Conservation (phyloP, 1,140 invertebrate genomes). For the Atopsyche davidsoni region DNA sequence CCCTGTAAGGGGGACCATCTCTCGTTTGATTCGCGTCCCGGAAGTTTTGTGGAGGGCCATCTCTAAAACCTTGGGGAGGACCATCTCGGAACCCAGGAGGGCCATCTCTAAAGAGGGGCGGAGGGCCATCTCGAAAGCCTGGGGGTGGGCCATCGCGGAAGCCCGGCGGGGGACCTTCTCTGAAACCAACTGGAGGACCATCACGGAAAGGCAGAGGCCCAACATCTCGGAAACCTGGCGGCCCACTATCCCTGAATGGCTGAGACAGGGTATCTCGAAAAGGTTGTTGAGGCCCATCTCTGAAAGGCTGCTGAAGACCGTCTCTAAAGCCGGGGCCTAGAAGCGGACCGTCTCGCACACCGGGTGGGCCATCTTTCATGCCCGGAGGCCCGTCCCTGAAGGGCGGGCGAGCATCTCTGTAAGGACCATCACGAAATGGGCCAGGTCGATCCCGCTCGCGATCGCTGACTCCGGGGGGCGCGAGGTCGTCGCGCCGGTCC, state of each 20-base stretch:
- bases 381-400: conserved; percentile 19
- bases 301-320: conserved; percentile 1
- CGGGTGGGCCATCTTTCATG: conserved; percentile 33
- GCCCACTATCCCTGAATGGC: conserved; percentile 38
- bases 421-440: conserved; percentile 37
- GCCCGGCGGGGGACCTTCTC: conserved; percentile 30
- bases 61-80: conserved; percentile 37
- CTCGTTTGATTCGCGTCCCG: conserved; percentile 34
- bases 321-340: conserved; percentile 8
- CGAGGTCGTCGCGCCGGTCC: conserved; percentile 39
- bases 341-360: conserved; percentile 34
- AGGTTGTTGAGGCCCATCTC: conserved; percentile 13
- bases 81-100: conserved; percentile 31
- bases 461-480: conserved; percentile 33
- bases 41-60: conserved; percentile 31
- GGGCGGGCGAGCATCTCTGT: conserved; percentile 35
- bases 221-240: conserved; percentile 34
- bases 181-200: conserved; percentile 32
- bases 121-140: conserved; percentile 31
- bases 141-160: conserved; percentile 37
- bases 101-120: conserved; percentile 35
- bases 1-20: conserved; percentile 16
- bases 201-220: conserved; percentile 34
- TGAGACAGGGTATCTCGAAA: conserved; percentile 36
- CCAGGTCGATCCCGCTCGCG: conserved; percentile 38